Base-by-base conservation (phyloP, 53 echinoderm and acorn worm genomes). In the Arbacia lixula region DNA sequence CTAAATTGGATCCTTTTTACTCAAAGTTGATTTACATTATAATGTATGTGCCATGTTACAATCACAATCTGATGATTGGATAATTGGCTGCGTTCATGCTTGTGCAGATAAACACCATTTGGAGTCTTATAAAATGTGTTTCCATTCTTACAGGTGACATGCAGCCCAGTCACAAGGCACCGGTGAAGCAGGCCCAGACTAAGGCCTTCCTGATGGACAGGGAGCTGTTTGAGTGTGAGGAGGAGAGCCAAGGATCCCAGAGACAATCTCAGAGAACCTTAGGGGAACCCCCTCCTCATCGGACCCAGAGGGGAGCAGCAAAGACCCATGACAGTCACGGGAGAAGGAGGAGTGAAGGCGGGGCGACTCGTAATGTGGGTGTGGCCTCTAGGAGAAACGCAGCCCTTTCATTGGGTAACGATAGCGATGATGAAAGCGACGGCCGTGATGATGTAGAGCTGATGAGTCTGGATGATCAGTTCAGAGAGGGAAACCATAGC, bases 191-290 rank as follows among this genome's bases (percentile, higher is more conserved):
- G 22, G 10, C 65, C 2, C 24, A 29, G 38, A 17, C 83, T 17
- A 61, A 68, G 11, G 25, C 37, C 25, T 30, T 31, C 35, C 26
- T 95, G 12, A 56, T 90, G 12, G 83, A 95, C 42, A 63, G 92
- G 29, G 92, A 95, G 49, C 84, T 95, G 20, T 95, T 90, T 84
- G 95, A 95, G 72, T 53, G 79, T 25, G 95, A 95, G 32, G 92
- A 92, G 34, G 83, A 71, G 16, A 88, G 88, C 40, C 92, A 88
- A 60, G 67, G 34, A 14, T 64, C 82, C 46, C 71, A 71, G 40
- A 56, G 28, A 67, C 28, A 53, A 51, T 52, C 66, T 36, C 76
- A 67, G 42, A 64, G 55, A 54, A 37, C 52, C 53, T 76, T 16
- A 56, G 36, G 17, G 56, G 77, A 54, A 27, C 16, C 41, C 19